These are phyloP conservation scores for Rhinolophus ferrumequinum DNA, from an alignment of 2,113 vertebrate species.

Conservation along the genomic window DNA sequence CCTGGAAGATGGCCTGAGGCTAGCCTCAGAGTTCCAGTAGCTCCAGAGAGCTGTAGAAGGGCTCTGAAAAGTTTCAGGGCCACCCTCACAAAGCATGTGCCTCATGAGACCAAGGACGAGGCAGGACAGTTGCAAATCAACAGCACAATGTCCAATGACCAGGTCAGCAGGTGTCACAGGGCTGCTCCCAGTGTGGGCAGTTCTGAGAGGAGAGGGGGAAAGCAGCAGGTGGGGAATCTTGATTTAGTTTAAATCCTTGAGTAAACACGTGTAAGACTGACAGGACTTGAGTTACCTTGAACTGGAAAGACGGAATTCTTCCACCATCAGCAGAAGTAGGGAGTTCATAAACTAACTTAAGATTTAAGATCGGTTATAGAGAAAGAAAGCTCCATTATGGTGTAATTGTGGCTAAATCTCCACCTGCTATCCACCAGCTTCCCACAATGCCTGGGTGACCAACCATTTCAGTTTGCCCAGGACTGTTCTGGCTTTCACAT, in stretches of 20 bases:
- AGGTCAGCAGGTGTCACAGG: background rate
- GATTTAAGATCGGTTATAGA: background rate
- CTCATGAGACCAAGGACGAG: background rate
- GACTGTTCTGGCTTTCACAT: background rate
- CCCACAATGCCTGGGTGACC: background rate
- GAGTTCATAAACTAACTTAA: background rate
- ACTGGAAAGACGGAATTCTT: background rate
- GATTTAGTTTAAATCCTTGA: background rate
- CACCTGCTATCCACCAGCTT: too few relatives aligned
- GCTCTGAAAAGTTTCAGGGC: background rate
- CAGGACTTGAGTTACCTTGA: background rate
- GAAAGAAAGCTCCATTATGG: background rate
- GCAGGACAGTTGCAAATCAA: background rate
- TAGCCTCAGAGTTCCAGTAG: background rate
- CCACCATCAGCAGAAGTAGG: background rate
- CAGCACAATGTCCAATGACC: background rate
- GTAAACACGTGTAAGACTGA: background rate
- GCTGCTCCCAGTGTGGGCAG: background rate
- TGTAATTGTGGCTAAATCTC: background rate
- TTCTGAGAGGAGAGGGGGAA: background rate
- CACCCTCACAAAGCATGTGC: background rate
- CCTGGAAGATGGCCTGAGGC: background rate
- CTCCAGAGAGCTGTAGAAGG: accelerated
- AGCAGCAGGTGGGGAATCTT: background rate
- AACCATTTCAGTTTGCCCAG: background rate